Base-by-base conservation (phyloP, 92 coral and sea anemone genomes). In the Epizoanthus rinbou region DNA sequence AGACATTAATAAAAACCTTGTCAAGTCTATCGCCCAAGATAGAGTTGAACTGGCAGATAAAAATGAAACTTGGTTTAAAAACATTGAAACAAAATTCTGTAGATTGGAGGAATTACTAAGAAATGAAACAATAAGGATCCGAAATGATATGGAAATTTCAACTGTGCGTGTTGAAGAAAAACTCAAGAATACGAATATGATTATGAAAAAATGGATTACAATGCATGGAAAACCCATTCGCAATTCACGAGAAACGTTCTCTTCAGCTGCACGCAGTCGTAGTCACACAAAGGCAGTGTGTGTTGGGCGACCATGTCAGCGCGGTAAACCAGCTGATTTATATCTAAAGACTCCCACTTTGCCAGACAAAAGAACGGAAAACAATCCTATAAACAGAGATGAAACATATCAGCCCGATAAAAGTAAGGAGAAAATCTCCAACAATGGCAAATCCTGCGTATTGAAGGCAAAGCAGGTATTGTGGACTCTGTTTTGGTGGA, bases 171-270 rank as follows among this genome's bases (percentile, higher is more conserved):
- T 78, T 43, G 82, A 78, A 22, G 57, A 39, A 24, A 60, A 59
- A 14, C 23, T 78, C 23, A 62, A n/a, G 19, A 57, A 62, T 39
- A 41, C 39, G 33, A 78, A 78, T 59, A 62, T n/a, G 19, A 57
- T 39, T 62, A 41, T 62, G 57, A 78, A 78, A 47, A 78, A 78
- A 37, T 39, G 64, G 56, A 43, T 78, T 50, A 57, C 57, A 39
- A 16, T 78, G 71, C 82, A 60, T 22, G 82, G 70, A 14, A 31
- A 60, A 3, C 70, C 82, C 2, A 22, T 45, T 21, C 57, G 16
- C 9, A 78, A 21, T 60, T 25, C 22, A 3, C 33, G 45, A 47
- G 52, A 78, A 8, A 17, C 37, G n/a, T 2, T 5, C 0, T 28
- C 19, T 39, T 37, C 17, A 4, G 19, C n/a, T 5, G 57, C 22